These are phyloP conservation scores for Hormiphora californensis DNA, from an alignment of 37 sponge, comb jelly and placozoan species.

Conservation along the genomic window DNA sequence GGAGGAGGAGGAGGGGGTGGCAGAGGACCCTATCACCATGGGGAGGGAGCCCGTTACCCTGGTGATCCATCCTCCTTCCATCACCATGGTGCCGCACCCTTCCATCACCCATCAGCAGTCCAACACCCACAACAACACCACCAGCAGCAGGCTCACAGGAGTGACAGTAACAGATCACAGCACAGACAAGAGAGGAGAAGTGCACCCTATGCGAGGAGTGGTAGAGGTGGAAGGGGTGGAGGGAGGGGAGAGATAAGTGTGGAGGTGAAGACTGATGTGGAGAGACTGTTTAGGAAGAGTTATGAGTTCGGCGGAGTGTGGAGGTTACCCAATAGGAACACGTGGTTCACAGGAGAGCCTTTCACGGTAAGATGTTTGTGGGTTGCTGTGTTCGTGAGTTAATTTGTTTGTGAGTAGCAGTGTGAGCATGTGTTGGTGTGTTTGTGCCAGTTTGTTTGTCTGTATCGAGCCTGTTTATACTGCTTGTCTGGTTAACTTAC, in stretches of 20 bases:
- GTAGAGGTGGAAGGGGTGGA: background rate
- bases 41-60: background rate
- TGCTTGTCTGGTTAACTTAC: too few species aligned
- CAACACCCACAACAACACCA: background rate
- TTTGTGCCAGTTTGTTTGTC: too few species aligned
- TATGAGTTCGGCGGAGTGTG: background rate
- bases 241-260: background rate
- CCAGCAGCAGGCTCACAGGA: background rate
- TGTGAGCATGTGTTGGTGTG: too few species aligned
- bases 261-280: slow-evolving; percentile 16
- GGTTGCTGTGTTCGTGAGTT: too few species aligned
- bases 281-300: slow-evolving; percentile 2
- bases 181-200: too few species aligned
- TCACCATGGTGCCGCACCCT: background rate
- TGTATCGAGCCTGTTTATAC: too few species aligned
- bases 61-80: background rate
- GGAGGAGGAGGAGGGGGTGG: background rate
- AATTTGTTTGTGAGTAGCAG: too few species aligned
- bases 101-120: background rate
- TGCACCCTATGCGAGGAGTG: too few species aligned
- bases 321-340: background rate
- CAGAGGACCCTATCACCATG: background rate
- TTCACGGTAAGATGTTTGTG: slow-evolving; percentile 47
- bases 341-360: slow-evolving; percentile 18
- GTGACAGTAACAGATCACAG: background rate